These are phyloP conservation scores for Zeugodacus cucurbitae DNA, from an alignment of 1,140 invertebrate species.

Conservation along the genomic window DNA sequence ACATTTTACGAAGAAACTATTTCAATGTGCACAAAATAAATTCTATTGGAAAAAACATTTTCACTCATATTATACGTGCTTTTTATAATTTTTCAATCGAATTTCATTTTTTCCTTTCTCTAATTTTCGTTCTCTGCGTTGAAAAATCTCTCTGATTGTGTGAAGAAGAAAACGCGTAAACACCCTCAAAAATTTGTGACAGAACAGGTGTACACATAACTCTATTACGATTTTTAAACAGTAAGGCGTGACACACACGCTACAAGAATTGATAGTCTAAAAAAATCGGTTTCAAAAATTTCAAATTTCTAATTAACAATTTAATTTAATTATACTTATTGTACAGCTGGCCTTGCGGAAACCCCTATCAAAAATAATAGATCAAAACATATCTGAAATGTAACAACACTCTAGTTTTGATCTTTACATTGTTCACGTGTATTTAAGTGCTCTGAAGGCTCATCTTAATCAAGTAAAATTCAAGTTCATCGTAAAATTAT, in stretches of 20 bases:
- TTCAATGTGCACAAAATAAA: background rate
- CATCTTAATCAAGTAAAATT: no score
- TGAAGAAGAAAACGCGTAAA: conserved; percentile 38
- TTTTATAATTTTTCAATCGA: conserved; percentile 9
- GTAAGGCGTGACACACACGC: background rate
- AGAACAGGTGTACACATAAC: conserved; percentile 43
- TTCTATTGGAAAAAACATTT: background rate
- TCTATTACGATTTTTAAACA: background rate
- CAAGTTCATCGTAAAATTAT: no score
- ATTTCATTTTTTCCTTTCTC: background rate
- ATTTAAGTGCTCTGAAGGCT: no score
- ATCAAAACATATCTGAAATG: no score
- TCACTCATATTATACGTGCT: background rate
- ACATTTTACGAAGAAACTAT: background rate
- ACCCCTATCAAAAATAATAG: no score
- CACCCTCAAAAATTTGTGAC: conserved; percentile 43
- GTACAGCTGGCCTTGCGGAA: no score
- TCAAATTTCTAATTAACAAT: no score
- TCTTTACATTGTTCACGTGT: no score
- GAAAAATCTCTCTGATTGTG: background rate
- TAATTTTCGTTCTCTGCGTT: background rate
- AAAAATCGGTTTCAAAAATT: no score
- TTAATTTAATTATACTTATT: no score
- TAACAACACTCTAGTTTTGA: no score
- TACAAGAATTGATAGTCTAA: background rate